Evolutionary conservation across 2,888 invertebrate genomes (phyloP).

Genomic region (Pterostichus niger): DNA sequence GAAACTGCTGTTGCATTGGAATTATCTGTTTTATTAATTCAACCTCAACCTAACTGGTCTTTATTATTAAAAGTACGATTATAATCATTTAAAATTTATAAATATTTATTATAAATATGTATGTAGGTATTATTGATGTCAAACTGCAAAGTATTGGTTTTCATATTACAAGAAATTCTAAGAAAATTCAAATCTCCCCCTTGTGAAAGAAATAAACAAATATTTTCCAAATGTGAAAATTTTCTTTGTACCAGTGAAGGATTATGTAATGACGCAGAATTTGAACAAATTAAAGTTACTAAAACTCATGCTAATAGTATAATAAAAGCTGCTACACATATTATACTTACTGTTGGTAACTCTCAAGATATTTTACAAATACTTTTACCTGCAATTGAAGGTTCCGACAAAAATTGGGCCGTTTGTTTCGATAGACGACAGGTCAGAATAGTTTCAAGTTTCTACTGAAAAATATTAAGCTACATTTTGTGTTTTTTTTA

Average conservation of each 20-base stretch:
- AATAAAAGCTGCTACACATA: slow-evolving; percentile 82
- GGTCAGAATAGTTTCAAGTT: slow-evolving; percentile 76
- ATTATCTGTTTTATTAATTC: slow-evolving; percentile 84
- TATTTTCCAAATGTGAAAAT: slow-evolving; percentile 79
- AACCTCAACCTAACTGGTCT: slow-evolving; percentile 90
- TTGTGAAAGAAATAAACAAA: slow-evolving; percentile 68
- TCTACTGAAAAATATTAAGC: neutral
- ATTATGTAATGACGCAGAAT: slow-evolving; percentile 73
- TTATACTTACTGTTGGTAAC: slow-evolving; percentile 83
- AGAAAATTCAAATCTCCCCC: slow-evolving; percentile 76
- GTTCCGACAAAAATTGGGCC: slow-evolving; percentile 82
- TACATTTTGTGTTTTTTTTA: slow-evolving; percentile 52
- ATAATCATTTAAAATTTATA: slow-evolving; percentile 15
- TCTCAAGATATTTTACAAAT: slow-evolving; percentile 82
- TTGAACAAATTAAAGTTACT: slow-evolving; percentile 69
- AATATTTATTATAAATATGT: neutral
- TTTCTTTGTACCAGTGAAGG: slow-evolving; percentile 87
- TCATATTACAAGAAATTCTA: slow-evolving; percentile 80
- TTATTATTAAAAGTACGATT: slow-evolving; percentile 84
- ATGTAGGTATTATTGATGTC: slow-evolving; percentile 85
- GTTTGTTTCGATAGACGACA: slow-evolving; percentile 87
- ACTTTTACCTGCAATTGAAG: slow-evolving; percentile 82
- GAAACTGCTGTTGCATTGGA: slow-evolving; percentile 85
- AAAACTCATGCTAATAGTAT: slow-evolving; percentile 78
- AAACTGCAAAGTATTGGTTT: slow-evolving; percentile 82